Conservation (phyloP, 2,113 vertebrate genomes). For the Gambusia holbrooki region DNA sequence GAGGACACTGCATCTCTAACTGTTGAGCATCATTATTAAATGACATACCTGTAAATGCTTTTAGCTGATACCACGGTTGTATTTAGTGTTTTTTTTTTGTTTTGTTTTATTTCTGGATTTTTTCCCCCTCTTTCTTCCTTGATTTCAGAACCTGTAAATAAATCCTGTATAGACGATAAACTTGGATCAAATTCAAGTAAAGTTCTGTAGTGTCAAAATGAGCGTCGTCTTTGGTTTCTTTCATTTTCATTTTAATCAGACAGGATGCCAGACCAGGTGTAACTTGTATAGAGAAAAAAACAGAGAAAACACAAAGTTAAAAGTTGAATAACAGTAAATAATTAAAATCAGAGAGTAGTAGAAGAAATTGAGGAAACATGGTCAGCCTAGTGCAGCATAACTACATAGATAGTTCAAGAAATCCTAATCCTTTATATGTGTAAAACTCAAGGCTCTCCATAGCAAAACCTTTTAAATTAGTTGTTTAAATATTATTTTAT, state of each 20-base stretch:
- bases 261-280: neutral
- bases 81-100: slow-evolving; percentile 75
- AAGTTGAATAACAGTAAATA: too few relatives aligned
- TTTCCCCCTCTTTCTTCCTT: slow-evolving; percentile 16
- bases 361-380: too few relatives aligned
- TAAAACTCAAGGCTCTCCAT: too few relatives aligned
- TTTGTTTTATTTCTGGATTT: slow-evolving; percentile 44
- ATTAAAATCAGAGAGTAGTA: too few relatives aligned
- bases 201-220: slow-evolving; percentile 81
- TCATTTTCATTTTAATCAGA: neutral
- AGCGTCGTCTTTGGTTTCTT: slow-evolving; percentile 14
- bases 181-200: slow-evolving; percentile 86
- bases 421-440: too few relatives aligned
- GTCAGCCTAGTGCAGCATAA: too few relatives aligned
- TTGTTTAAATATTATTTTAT: too few relatives aligned
- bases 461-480: too few relatives aligned
- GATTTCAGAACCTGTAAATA: slow-evolving; percentile 77
- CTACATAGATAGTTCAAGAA: too few relatives aligned
- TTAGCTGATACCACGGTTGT: slow-evolving; percentile 83
- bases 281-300: neutral
- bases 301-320: too few relatives aligned
- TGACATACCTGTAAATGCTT: slow-evolving; percentile 82
- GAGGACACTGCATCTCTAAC: slow-evolving; percentile 81
- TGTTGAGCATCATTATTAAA: slow-evolving; percentile 80
- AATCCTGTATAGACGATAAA: slow-evolving; percentile 77